These are phyloP conservation scores for Halictus rubicundus DNA, from an alignment of 1,140 invertebrate genomes.

Conservation along the genomic window DNA sequence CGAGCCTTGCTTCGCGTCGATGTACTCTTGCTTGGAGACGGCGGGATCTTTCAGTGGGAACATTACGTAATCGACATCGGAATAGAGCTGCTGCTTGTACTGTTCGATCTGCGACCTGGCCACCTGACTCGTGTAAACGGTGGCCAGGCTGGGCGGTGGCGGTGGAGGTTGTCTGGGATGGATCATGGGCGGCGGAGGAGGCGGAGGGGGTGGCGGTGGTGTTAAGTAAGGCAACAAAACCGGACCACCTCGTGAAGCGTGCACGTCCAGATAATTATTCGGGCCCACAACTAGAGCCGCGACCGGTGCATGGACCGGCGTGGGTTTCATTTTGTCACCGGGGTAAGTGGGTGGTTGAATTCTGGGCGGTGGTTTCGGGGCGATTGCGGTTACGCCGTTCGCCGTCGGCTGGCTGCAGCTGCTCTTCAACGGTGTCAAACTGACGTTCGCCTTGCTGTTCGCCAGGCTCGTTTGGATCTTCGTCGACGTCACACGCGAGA, in stretches of 20 bases:
- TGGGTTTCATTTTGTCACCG: slow-evolving; percentile 81
- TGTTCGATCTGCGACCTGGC: slow-evolving; percentile 90
- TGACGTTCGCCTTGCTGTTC: slow-evolving; percentile 1
- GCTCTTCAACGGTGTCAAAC: background rate
- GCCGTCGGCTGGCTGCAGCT: background rate
- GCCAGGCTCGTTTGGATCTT: slow-evolving; percentile 3
- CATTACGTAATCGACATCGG: slow-evolving; percentile 94
- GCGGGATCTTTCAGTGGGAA: slow-evolving; percentile 93
- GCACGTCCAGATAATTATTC: slow-evolving; percentile 86
- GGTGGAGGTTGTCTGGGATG: slow-evolving; percentile 78
- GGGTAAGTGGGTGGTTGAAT: slow-evolving; percentile 79
- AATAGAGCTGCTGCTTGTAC: slow-evolving; percentile 92
- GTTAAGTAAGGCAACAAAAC: slow-evolving; percentile 84
- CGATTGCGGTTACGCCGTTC: slow-evolving; percentile 17
- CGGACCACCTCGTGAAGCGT: slow-evolving; percentile 82
- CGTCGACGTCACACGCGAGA: slow-evolving; percentile 26
- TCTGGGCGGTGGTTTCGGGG: slow-evolving; percentile 75
- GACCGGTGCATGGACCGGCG: slow-evolving; percentile 77
- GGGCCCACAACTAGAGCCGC: slow-evolving; percentile 82
- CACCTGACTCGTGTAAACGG: slow-evolving; percentile 85
- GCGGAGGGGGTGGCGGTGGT: slow-evolving; percentile 79
- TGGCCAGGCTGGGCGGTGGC: slow-evolving; percentile 82
- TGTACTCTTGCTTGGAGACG: slow-evolving; percentile 93
- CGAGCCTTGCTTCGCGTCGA: slow-evolving; percentile 90
- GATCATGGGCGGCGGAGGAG: slow-evolving; percentile 77